Evolutionary conservation across 2,888 invertebrate genomes (phyloP).

Genomic region (Psylliodes chrysocephalus): DNA sequence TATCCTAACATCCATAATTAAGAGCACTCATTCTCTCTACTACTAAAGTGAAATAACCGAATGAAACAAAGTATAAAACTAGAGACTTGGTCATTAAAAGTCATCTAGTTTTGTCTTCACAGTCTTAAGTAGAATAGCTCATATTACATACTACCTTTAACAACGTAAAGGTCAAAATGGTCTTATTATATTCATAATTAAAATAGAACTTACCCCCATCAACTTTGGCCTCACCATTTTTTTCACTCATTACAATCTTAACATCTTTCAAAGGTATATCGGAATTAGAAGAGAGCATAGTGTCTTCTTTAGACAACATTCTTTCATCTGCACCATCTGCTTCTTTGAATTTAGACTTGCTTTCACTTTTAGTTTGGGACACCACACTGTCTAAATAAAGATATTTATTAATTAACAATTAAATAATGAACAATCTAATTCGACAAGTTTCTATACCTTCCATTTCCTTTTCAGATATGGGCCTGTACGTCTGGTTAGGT

Average conservation of each 20-base stretch:
- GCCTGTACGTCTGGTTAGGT: slow-evolving; percentile 65
- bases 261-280: slow-evolving; percentile 75
- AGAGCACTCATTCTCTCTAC: too few species aligned
- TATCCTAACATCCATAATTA: too few species aligned
- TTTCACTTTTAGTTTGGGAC: slow-evolving; percentile 63
- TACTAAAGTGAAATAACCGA: too few species aligned
- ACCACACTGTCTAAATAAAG: slow-evolving; percentile 52
- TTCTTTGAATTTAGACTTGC: slow-evolving; percentile 61
- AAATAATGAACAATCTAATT: slow-evolving; percentile 1
- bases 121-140: too few species aligned
- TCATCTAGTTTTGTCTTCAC: too few species aligned
- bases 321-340: slow-evolving; percentile 78
- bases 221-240: slow-evolving; percentile 88
- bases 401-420: slow-evolving; percentile 26
- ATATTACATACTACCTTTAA: too few species aligned
- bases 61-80: too few species aligned
- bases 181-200: too few species aligned
- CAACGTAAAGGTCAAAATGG: too few species aligned
- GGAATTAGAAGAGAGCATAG: slow-evolving; percentile 65
- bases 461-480: slow-evolving; percentile 70
- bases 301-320: slow-evolving; percentile 71
- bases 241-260: slow-evolving; percentile 61
- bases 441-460: slow-evolving; percentile 60
- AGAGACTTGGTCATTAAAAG: too few species aligned
- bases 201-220: slow-evolving; percentile 73